A percentile compares a stretch with the other conserved stretches of the same genome.
Evolutionary conservation across 30 jellyfish, hydroid and myxozoan species (phyloP).

Genomic region (Hydractinia symbiolongicarpus): DNA sequence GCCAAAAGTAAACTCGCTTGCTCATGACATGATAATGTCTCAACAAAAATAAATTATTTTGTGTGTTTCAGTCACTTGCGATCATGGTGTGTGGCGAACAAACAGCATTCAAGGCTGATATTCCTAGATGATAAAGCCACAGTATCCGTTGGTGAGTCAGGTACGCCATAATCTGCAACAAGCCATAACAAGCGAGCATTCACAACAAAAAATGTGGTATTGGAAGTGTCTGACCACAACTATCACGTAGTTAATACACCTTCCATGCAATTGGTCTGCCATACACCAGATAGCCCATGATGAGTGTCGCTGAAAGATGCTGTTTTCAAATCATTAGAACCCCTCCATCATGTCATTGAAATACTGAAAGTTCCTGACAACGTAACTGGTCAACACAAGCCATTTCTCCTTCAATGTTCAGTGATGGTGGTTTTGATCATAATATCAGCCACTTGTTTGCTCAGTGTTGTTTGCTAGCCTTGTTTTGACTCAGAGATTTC

Average conservation of each 20-base stretch:
- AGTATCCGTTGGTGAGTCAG: constrained; percentile 40
- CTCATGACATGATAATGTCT: too few species aligned
- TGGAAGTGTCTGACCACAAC: constrained; percentile 44
- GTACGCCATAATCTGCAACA: constrained; percentile 42
- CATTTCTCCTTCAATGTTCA: constrained; percentile 7
- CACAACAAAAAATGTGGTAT: constrained; percentile 14
- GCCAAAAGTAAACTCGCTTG: too few species aligned
- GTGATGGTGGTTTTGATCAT: constrained; percentile 39
- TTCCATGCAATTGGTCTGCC: background rate
- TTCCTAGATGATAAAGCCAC: constrained; percentile 46
- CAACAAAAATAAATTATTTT: background rate
- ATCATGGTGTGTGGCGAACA: constrained; percentile 29
- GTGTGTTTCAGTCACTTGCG: constrained; percentile 16
- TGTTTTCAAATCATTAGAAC: constrained; percentile 18
- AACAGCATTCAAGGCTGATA: constrained; percentile 12
- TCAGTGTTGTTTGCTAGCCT: constrained; percentile 26
- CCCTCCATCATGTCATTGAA: constrained; percentile 29
- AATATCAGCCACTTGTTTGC: constrained; percentile 31
- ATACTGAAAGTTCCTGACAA: constrained; percentile 5
- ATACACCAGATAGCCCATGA: constrained; percentile 1
- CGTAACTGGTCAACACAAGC: background rate
- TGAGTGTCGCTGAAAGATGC: constrained; percentile 25
- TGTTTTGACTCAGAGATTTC: background rate
- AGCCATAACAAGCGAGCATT: background rate
- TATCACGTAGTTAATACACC: constrained; percentile 13